These are phyloP conservation scores for Agriopis leucophaearia DNA, from an alignment of 2,888 invertebrate species.

Conservation along the genomic window DNA sequence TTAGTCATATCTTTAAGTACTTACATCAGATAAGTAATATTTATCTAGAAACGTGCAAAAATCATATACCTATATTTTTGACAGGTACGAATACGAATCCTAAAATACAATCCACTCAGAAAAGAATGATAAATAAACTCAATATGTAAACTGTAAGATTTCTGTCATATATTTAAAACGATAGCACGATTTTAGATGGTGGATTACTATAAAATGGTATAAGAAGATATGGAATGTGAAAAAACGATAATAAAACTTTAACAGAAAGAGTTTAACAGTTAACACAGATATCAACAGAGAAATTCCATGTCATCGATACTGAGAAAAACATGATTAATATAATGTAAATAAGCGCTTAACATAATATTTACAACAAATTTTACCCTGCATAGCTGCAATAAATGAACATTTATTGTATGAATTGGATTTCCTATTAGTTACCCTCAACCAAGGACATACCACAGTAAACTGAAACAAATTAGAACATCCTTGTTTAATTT, in stretches of 20 bases:
- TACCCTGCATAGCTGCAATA: background rate
- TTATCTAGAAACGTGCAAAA: conserved; percentile 18
- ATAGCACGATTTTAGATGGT: background rate
- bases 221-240: background rate
- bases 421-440: too few relatives aligned
- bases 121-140: conserved; percentile 19
- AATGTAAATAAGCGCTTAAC: too few relatives aligned
- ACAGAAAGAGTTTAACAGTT: too few relatives aligned
- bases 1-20: conserved; percentile 1
- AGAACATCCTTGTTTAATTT: too few relatives aligned
- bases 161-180: conserved; percentile 1
- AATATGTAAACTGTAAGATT: conserved; percentile 4
- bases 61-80: conserved; percentile 17
- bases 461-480: too few relatives aligned
- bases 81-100: conserved; percentile 18
- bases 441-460: too few relatives aligned
- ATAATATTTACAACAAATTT: too few relatives aligned
- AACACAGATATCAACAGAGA: too few relatives aligned
- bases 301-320: too few relatives aligned
- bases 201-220: background rate
- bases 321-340: too few relatives aligned
- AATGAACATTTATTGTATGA: too few relatives aligned
- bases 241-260: too few relatives aligned
- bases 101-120: conserved; percentile 25
- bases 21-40: conserved; percentile 1